phyloP scores from a whole-genome alignment of 1,140 invertebrate species.

The Leucophenga varia region DNA sequence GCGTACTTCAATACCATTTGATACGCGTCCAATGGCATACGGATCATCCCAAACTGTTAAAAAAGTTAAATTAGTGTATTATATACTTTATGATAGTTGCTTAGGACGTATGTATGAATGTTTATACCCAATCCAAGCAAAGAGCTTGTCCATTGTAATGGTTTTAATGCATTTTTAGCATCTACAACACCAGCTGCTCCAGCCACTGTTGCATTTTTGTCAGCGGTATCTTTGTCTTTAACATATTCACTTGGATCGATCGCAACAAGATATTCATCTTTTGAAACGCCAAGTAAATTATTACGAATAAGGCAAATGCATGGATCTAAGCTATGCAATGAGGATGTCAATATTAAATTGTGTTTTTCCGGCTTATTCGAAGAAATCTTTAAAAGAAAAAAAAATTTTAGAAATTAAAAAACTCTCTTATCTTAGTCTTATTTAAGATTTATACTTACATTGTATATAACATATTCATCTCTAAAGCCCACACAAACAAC shows the following conservation, averaged over 20 bases:
- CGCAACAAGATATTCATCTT: slow-evolving; percentile 43
- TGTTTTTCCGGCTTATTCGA: slow-evolving; percentile 33
- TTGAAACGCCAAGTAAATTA: slow-evolving; percentile 39
- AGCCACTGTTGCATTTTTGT: background rate
- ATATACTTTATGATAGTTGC: background rate
- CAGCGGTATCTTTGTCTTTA: slow-evolving; percentile 3
- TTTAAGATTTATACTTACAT: slow-evolving; percentile 60
- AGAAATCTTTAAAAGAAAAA: slow-evolving; percentile 26
- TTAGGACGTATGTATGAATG: background rate
- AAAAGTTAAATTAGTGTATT: background rate
- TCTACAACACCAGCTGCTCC: slow-evolving; percentile 17
- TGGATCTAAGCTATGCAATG: slow-evolving; percentile 77
- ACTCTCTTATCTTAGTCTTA: background rate
- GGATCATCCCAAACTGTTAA: slow-evolving; percentile 86
- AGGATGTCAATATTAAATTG: slow-evolving; percentile 79
- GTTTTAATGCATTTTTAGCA: slow-evolving; percentile 25
- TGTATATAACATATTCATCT: slow-evolving; percentile 76
- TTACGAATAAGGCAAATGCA: slow-evolving; percentile 66
- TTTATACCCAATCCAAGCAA: slow-evolving; percentile 34
- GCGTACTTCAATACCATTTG: slow-evolving; percentile 79
- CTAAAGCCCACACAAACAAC: slow-evolving; percentile 82
- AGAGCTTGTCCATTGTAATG: slow-evolving; percentile 37
- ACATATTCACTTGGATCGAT: slow-evolving; percentile 40
- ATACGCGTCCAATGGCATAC: slow-evolving; percentile 81
- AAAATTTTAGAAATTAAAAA: background rate